These are phyloP conservation scores for Ceratothoa steindachneri DNA, from an alignment of 2,888 invertebrate species.

Conservation along the genomic window DNA sequence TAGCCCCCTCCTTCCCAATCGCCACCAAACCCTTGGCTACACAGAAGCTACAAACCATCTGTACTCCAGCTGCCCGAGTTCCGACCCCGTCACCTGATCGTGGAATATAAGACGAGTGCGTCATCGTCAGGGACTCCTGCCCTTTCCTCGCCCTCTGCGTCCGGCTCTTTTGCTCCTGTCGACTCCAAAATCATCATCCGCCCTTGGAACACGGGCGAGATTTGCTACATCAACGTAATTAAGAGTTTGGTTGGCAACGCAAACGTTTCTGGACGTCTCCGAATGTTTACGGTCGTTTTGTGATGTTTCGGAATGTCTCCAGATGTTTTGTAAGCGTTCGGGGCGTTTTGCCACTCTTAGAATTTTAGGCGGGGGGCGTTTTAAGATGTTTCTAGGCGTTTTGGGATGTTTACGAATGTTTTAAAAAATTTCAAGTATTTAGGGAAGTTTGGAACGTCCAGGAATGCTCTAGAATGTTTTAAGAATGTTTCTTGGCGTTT, in stretches of 20 bases:
- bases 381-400: no score
- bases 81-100: slow-evolving; percentile 51
- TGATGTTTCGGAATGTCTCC: neutral
- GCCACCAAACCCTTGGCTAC: neutral
- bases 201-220: slow-evolving; percentile 52
- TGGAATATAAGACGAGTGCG: slow-evolving; percentile 24
- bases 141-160: neutral
- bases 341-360: no score
- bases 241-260: neutral
- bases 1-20: no score
- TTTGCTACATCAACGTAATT: slow-evolving; percentile 53
- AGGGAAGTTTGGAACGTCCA: no score
- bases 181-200: slow-evolving; percentile 19
- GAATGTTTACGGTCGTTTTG: neutral
- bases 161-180: no score
- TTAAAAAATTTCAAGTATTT: no score
- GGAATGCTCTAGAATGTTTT: no score
- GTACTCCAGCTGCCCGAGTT: slow-evolving; percentile 38
- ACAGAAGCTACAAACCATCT: slow-evolving; percentile 11
- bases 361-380: no score
- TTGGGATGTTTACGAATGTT: no score
- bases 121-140: neutral
- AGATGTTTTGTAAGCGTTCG: no score
- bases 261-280: neutral
- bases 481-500: no score